Base-by-base conservation (phyloP, 2,888 invertebrate genomes). In the Hedya salicella region DNA sequence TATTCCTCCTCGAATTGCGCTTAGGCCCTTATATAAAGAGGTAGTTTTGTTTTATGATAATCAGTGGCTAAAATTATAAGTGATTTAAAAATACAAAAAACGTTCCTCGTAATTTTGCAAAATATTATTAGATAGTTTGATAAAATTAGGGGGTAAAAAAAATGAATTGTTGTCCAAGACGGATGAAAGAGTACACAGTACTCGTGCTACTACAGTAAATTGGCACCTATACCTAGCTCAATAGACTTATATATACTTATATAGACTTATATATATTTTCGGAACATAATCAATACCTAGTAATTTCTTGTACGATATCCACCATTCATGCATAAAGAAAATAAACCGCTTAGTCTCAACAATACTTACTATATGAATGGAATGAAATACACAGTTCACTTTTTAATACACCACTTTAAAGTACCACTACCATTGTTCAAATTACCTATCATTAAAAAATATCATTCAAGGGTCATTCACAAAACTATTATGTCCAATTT, bases 111-210 rank as follows among this genome's bases (percentile, higher is more conserved):
- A n/a, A n/a, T n/a, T n/a, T n/a, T n/a, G n/a, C n/a, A n/a, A n/a
- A n/a, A n/a, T n/a, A n/a, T n/a, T n/a, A n/a, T n/a, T n/a, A n/a
- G n/a, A n/a, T n/a, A n/a, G n/a, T n/a, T n/a, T n/a, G n/a, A n/a
- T n/a, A n/a, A n/a, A n/a, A n/a, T n/a, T n/a, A n/a, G n/a, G n/a
- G n/a, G n/a, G n/a, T n/a, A n/a, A n/a, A n/a, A n/a, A n/a, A n/a
- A n/a, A n/a, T n/a, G n/a, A n/a, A n/a, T n/a, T n/a, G n/a, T n/a
- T n/a, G n/a, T n/a, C n/a, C n/a, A n/a, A 77, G 74, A 70, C 71
- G 68, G 63, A 61, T 17, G 40, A 30, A 39, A 66, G 73, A 73
- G 74, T 62, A 46, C 36, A 42, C 42, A n/a, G 44, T 21, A 53
- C 46, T 44, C 19, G 21, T 44, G 14, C 21, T 30, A 11, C 11